Evolutionary conservation across 2,888 invertebrate genomes (phyloP).

Genomic region (Dryadula phaetusa): DNA sequence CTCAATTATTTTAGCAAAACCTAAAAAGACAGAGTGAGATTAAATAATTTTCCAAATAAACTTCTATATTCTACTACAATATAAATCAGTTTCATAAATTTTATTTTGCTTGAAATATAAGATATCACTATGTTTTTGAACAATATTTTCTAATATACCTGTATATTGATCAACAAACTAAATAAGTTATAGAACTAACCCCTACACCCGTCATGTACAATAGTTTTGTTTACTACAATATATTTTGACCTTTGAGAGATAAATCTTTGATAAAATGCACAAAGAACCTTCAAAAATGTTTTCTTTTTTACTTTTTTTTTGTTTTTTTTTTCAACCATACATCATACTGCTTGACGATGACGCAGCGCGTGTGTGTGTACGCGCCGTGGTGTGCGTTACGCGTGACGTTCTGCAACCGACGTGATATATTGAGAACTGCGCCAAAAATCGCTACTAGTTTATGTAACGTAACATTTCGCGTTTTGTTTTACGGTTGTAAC

Average conservation of each 20-base stretch:
- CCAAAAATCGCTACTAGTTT: conserved; percentile 74
- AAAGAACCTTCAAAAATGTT: conserved; percentile 8
- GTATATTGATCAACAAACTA: neutral
- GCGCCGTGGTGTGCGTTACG: conserved; percentile 60
- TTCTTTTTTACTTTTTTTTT: conserved; percentile 26
- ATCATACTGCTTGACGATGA: conserved; percentile 72
- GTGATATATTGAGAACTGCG: conserved; percentile 81
- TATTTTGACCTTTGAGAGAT: conserved; percentile 22
- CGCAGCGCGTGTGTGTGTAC: conserved; percentile 60
- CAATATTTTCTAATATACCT: conserved; percentile 22
- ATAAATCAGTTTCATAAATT: neutral
- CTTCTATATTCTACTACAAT: no score
- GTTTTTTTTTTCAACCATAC: conserved; percentile 62
- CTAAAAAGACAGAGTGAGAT: no score
- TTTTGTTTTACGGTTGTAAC: conserved; percentile 49
- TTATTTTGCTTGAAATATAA: neutral
- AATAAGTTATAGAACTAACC: conserved; percentile 10
- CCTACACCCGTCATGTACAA: conserved; percentile 5
- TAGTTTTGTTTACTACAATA: conserved; percentile 23
- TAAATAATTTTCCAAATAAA: no score
- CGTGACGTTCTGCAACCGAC: conserved; percentile 75
- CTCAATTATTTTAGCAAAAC: no score
- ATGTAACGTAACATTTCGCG: conserved; percentile 53
- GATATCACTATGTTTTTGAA: conserved; percentile 10
- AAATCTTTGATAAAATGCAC: conserved; percentile 17